Percentiles rank a stretch among this genome's conserved stretches.
phyloP scores from a whole-genome alignment of 2,113 vertebrate genomes.

The Tachysurus vachellii region DNA sequence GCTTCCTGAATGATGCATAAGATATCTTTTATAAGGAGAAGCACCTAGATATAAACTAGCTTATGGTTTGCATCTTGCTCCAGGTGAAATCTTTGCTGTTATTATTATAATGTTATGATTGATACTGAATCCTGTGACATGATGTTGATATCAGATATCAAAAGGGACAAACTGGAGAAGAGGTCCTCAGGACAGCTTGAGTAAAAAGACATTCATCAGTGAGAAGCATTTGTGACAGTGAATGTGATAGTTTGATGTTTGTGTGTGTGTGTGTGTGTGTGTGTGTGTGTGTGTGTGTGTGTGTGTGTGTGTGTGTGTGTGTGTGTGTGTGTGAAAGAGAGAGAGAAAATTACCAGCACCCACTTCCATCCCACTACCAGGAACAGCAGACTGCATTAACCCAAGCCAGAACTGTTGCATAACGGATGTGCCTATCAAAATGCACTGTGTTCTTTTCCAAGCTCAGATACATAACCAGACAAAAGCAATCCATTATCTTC shows the following conservation, averaged over 20 bases:
- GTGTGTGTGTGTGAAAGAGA: constrained; percentile 19
- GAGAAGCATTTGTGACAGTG: constrained; percentile 41
- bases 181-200: background rate
- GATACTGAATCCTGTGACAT: background rate
- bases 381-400: constrained; percentile 41
- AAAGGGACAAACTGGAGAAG: background rate
- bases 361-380: constrained; percentile 30
- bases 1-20: background rate
- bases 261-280: too few relatives aligned
- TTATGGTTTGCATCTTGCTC: background rate
- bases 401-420: constrained; percentile 41
- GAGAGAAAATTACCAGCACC: constrained; percentile 34
- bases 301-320: constrained; percentile 16
- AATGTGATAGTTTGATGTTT: constrained; percentile 3
- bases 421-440: constrained; percentile 28
- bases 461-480: constrained; percentile 11
- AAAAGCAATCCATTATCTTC: constrained; percentile 17
- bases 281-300: constrained; percentile 25
- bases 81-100: background rate
- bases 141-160: background rate
- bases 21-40: background rate
- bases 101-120: background rate
- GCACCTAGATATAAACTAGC: background rate
- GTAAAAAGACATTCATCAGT: constrained; percentile 16
- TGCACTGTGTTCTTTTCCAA: background rate